A percentile compares a stretch with the other conserved stretches of the same genome.
These are phyloP conservation scores for Drosophila sordidapex DNA, from an alignment of 2,888 invertebrate species.

Conservation along the genomic window DNA sequence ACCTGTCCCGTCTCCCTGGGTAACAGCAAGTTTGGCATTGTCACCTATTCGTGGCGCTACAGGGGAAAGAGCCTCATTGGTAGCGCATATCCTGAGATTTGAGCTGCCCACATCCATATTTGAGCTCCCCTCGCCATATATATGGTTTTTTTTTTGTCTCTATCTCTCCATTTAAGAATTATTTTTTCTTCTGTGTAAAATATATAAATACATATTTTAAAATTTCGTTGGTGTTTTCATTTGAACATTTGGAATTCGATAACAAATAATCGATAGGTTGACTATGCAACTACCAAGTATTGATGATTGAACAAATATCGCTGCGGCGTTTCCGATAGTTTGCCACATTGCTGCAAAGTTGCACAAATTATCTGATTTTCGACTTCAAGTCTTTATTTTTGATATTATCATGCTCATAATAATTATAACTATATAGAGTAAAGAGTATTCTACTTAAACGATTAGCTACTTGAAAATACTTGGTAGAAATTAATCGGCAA, in stretches of 20 bases:
- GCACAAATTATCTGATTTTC: not conserved
- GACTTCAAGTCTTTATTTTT: not conserved
- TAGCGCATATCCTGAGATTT: conserved; percentile 93
- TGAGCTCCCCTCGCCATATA: conserved; percentile 15
- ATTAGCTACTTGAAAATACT: not conserved
- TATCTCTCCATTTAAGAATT: conserved; percentile 13
- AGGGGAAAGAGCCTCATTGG: conserved; percentile 92
- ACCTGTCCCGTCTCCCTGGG: conserved; percentile 91
- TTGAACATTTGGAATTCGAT: conserved; percentile 4
- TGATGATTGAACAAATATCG: conserved; percentile 1
- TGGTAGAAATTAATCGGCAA: conserved; percentile 3
- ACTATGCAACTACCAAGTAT: not conserved
- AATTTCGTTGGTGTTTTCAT: not conserved
- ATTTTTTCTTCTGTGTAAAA: conserved; percentile 33
- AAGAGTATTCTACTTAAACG: not conserved
- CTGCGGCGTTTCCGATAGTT: too few species aligned
- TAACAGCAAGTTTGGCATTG: conserved; percentile 89
- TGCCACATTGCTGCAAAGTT: too few species aligned
- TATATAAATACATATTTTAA: conserved; percentile 39
- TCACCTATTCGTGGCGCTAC: conserved; percentile 90
- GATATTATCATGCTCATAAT: not conserved
- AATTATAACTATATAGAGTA: too few species aligned
- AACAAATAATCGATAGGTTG: not conserved
- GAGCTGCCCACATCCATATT: conserved; percentile 56
- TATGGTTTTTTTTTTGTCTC: conserved; percentile 7